Base-by-base conservation (phyloP, 2,888 invertebrate genomes). In the Aphidius colemani region DNA sequence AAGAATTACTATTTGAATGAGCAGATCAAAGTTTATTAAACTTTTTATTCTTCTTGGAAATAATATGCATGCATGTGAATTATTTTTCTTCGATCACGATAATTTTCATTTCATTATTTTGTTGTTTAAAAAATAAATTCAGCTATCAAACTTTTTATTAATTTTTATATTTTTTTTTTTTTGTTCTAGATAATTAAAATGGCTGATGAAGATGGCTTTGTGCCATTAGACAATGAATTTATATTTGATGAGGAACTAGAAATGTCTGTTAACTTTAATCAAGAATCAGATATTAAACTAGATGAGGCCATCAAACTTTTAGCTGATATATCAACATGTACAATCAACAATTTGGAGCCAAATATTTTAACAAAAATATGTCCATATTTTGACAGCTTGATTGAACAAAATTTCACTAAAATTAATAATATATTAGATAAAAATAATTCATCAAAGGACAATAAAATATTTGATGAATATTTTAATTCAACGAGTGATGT, bases 321-420 rank as follows among this genome's bases (percentile, higher is more conserved):
- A 39, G 4, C 13, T 3, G 50, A 64, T 55, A 45, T 64, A 46
- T 45, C 39, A 13, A 13, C 18, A 59, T 58, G 49, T 41, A 18
- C 39, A 8, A n/a, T 13, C 11, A 11, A 56, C 46, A 8, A 7
- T 5, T 53, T 61, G 7, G 46, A 53, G n/a, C 46, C 55, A 8
- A 41, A 18, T 46, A 40, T 59, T 11, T 18, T 63, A 5, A 43
- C 18, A 10, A n/a, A 30, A 43, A 7, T 44, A 2, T 53, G 50
- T 44, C 64, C 64, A 18, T 13, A 41, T 45, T 50, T 64, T 8
- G 13, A 45, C 10, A 55, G 49, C 51, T 30, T 62, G 30, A 55
- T 57, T 9, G 61, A 70, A 64, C 3, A 30, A 30, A 64, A 61
- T 13, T 13, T 70, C 48, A 49, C 63, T n/a, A 60, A 68, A 53